A percentile compares a stretch with the other conserved stretches of the same genome.
These are phyloP conservation scores for Poecilia wingei DNA, from an alignment of 2,797 vertebrate genomes.

Conservation along the genomic window DNA sequence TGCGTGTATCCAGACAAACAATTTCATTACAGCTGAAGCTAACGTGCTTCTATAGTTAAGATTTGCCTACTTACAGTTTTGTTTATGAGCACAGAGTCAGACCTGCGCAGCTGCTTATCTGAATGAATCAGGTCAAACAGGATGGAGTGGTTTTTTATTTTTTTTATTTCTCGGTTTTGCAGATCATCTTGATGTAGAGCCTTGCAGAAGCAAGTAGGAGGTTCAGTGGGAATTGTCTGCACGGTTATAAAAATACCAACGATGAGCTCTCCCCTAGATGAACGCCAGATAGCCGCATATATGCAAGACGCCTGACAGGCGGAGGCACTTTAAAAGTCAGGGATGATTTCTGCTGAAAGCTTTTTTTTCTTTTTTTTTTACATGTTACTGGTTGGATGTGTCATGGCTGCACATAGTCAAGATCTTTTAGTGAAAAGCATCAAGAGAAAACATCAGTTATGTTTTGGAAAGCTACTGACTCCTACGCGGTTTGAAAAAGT, in stretches of 20 bases:
- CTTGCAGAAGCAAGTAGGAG: constrained; percentile 35
- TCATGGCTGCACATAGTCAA: constrained; percentile 29
- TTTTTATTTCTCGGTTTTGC: constrained; percentile 30
- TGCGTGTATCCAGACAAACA: constrained; percentile 12
- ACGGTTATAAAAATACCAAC: constrained; percentile 59
- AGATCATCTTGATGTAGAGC: constrained; percentile 40
- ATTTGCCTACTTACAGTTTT: constrained; percentile 25
- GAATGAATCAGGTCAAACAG: constrained; percentile 51
- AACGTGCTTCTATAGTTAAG: constrained; percentile 23
- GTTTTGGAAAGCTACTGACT: background rate
- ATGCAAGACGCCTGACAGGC: constrained; percentile 24
- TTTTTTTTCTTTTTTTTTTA: constrained; percentile 21
- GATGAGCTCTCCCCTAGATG: constrained; percentile 23
- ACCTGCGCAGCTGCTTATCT: constrained; percentile 34
- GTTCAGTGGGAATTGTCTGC: constrained; percentile 48
- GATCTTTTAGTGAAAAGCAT: background rate
- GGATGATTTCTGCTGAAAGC: constrained; percentile 40
- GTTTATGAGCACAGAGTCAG: constrained; percentile 45
- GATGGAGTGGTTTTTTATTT: constrained; percentile 30
- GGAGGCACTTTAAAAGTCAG: constrained; percentile 33
- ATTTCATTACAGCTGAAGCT: background rate
- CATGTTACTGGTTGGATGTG: constrained; percentile 28
- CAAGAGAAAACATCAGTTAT: background rate
- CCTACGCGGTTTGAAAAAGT: background rate
- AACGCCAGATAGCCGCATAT: constrained; percentile 38